Evolutionary conservation across 2,113 vertebrate species (phyloP).

Genomic region (Geococcyx californianus): DNA sequence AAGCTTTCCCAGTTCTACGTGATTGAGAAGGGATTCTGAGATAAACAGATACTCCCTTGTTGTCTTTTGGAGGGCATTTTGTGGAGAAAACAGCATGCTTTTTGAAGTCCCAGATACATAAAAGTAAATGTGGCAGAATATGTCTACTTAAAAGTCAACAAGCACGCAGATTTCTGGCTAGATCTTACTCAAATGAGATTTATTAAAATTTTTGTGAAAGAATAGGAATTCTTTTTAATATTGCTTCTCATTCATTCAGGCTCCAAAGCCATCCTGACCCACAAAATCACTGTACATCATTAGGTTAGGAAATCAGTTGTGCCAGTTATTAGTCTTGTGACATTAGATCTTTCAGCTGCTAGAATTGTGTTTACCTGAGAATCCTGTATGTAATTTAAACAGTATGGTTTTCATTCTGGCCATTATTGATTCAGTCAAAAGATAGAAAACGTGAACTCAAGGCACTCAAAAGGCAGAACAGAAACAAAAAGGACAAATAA

Average conservation of each 20-base stretch:
- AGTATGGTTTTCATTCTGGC: background rate
- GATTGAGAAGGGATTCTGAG: background rate
- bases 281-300: background rate
- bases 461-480: background rate
- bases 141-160: constrained; percentile 22
- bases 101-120: background rate
- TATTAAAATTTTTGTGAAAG: background rate
- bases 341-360: background rate
- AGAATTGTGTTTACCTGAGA: constrained; percentile 6
- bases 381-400: background rate
- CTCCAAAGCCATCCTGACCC: constrained; percentile 1
- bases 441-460: background rate
- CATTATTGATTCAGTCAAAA: background rate
- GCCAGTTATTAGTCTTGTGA: background rate
- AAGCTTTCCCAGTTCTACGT: background rate
- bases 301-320: constrained; percentile 12
- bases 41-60: background rate
- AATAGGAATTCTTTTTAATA: background rate
- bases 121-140: background rate
- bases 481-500: background rate
- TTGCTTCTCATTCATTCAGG: background rate
- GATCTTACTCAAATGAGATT: background rate
- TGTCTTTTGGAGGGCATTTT: constrained; percentile 40
- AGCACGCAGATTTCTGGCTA: background rate
- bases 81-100: background rate